Evolutionary conservation across 2,113 vertebrate genomes (phyloP), one percentile per base, ranked within the genome.

Genomic region (Podarcis raffonei): DNA sequence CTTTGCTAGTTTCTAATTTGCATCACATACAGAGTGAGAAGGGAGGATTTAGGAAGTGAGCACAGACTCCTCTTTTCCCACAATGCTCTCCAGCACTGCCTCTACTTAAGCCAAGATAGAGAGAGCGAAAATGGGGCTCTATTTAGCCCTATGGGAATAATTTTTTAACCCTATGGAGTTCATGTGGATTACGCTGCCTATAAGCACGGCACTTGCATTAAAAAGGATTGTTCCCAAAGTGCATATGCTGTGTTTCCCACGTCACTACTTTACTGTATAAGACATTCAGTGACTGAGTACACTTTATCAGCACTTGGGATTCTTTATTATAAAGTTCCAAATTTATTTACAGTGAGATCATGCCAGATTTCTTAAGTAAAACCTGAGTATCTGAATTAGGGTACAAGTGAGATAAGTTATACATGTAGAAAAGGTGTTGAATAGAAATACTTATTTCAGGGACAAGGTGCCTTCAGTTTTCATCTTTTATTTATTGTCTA

Each of bases 211-310:
- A 77, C n/a, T 15, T 82, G 80, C 68, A 23, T 32, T 66, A 83
- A 16, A 15, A 62, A 82, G 57, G 37, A 69, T 48, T 71, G 39
- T 71, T 71, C 12, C 12, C 81, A 68, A 71, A 48, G 25, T n/a
- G 37, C 35, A 82, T 65, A 74, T 30, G 32, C 32, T 39, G 27
- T 91, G 89, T 87, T 81, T 91, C 90, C 91, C 94, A 95, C 62
- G 95, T 95, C 1, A 5, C 32, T 65, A 53, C 81, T 93, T 86
- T 90, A 69, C 13, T 91, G 89, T 81, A n/a, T 80, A 53, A 11
- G 84, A 83, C 0, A 0, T 62, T 68, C n/a, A 25, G 0, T 42
- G 85, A 42, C 66, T 37, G 57, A 0, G 42, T 6, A 74, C 18
- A 1, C 66, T 90, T 30, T 39, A 3, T 59, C 79, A 12, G 78